Evolutionary conservation across 2,113 vertebrate species (phyloP).

Genomic region (Pedionomus torquatus): DNA sequence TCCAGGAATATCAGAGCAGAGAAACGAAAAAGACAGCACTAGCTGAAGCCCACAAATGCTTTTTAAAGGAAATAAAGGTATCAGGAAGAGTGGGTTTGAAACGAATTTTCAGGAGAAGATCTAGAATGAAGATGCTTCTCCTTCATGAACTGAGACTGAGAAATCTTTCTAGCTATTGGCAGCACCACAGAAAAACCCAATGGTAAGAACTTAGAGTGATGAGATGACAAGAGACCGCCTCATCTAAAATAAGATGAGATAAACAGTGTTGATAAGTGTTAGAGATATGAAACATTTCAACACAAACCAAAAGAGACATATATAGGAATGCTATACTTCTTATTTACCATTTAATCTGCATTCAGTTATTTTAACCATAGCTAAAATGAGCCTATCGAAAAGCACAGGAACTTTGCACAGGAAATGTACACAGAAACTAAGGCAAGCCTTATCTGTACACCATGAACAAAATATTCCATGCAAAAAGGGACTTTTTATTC

Average conservation of each 20-base stretch:
- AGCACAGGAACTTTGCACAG: background rate
- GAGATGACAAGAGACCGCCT: background rate
- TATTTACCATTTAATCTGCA: background rate
- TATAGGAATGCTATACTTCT: background rate
- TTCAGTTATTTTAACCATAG: background rate
- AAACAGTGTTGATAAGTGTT: background rate
- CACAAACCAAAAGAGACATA: background rate
- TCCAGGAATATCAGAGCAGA: background rate
- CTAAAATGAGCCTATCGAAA: background rate
- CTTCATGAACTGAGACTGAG: background rate
- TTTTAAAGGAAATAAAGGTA: background rate
- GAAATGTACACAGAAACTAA: background rate
- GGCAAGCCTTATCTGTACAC: background rate
- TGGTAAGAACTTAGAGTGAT: background rate
- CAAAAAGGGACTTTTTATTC: background rate
- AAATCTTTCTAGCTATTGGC: background rate
- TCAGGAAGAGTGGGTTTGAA: background rate
- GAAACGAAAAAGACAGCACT: background rate
- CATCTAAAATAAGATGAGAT: background rate
- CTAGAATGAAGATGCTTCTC: background rate
- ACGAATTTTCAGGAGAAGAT: background rate
- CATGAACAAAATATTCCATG: background rate
- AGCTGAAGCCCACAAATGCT: background rate
- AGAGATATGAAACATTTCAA: background rate
- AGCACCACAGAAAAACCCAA: background rate